phyloP scores from a whole-genome alignment of 2,113 vertebrate genomes.

The Trinectes maculatus region DNA sequence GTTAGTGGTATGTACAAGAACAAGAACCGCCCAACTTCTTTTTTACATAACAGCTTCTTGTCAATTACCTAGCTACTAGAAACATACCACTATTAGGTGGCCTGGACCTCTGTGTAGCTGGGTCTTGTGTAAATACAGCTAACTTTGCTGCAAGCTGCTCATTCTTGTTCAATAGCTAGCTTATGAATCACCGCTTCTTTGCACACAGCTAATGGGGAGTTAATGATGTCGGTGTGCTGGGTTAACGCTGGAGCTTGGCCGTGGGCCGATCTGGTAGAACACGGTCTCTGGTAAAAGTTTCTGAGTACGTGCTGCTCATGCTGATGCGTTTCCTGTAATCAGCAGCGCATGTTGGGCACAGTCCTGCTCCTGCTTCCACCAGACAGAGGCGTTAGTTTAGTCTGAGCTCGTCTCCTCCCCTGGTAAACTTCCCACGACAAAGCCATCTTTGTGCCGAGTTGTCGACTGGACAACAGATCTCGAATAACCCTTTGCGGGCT shows the following conservation, averaged over 20 bases:
- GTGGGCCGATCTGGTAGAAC: background rate
- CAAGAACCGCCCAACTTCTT: background rate
- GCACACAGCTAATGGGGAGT: background rate
- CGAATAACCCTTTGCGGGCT: constrained; percentile 9
- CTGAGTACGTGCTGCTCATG: constrained; percentile 11
- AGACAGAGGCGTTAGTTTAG: constrained; percentile 42
- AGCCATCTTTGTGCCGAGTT: constrained; percentile 52
- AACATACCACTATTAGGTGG: background rate
- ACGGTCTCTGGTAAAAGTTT: constrained; percentile 13
- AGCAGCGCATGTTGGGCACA: constrained; percentile 6
- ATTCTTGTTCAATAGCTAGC: background rate
- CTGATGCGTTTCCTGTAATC: constrained; percentile 36
- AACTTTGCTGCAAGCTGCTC: constrained; percentile 1
- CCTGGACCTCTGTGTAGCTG: background rate
- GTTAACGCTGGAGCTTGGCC: constrained; percentile 3
- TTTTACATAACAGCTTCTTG: background rate
- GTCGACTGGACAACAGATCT: constrained; percentile 35
- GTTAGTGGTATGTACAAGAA: background rate
- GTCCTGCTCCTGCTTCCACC: constrained; percentile 14
- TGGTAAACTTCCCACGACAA: constrained; percentile 31
- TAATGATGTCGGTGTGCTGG: background rate
- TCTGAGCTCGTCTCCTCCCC: constrained; percentile 14
- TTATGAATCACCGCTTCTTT: constrained; percentile 5
- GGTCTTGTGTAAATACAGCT: background rate
- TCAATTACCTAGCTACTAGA: background rate